These are phyloP conservation scores for Clunio marinus DNA, from an alignment of 2,888 invertebrate genomes.

Conservation along the genomic window DNA sequence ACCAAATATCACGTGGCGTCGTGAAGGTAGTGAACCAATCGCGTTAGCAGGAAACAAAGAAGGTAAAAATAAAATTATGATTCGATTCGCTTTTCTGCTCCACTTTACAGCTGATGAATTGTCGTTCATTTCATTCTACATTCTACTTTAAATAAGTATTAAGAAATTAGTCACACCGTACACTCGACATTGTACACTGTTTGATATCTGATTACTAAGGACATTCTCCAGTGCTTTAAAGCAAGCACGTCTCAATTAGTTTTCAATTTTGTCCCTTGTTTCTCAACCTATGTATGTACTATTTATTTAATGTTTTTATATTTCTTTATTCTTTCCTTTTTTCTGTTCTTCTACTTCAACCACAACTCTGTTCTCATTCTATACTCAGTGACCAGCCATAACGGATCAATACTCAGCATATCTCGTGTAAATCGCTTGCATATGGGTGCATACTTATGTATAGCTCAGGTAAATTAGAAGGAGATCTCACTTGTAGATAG, in stretches of 20 bases:
- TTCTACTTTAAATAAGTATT: neutral
- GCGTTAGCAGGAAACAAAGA: conserved; percentile 63
- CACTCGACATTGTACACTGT: too few species aligned
- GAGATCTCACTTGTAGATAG: conserved; percentile 44
- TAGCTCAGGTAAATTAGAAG: conserved; percentile 55
- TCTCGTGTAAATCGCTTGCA: conserved; percentile 68
- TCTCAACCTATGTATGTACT: conserved; percentile 28
- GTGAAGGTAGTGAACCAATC: conserved; percentile 75
- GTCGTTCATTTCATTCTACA: neutral
- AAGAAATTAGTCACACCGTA: neutral
- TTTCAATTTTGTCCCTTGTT: conserved; percentile 38
- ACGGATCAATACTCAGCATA: conserved; percentile 68
- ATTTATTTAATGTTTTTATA: too few species aligned
- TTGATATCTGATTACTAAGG: neutral
- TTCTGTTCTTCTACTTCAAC: neutral
- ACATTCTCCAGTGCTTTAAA: conserved; percentile 22
- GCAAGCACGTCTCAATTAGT: conserved; percentile 20
- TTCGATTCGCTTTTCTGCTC: conserved; percentile 18
- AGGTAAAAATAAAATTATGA: conserved; percentile 54
- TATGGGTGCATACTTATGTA: conserved; percentile 77
- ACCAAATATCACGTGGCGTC: conserved; percentile 81
- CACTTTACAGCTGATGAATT: neutral
- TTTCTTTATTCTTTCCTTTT: conserved; percentile 4
- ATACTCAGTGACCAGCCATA: conserved; percentile 60
- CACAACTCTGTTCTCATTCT: too few species aligned